These are phyloP conservation scores for Melanotaenia pygmaea DNA, from an alignment of 2,797 vertebrate species.

Conservation along the genomic window DNA sequence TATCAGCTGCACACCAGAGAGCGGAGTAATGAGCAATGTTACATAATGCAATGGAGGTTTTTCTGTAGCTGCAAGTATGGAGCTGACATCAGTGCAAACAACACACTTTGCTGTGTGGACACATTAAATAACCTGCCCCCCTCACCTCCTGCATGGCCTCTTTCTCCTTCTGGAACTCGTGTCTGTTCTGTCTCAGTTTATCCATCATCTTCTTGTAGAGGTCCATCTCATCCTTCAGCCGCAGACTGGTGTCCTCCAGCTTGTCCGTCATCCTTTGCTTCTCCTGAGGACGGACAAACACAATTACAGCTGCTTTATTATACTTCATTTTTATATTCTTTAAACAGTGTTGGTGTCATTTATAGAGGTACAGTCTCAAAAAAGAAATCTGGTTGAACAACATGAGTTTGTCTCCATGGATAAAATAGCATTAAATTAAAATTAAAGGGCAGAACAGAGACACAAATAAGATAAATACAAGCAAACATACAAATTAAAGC, in stretches of 20 bases:
- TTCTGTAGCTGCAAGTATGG: slow-evolving; percentile 26
- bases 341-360: background rate
- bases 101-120: slow-evolving; percentile 2
- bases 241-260: slow-evolving; percentile 93
- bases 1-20: slow-evolving; percentile 85
- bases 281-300: slow-evolving; percentile 80
- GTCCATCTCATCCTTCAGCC: slow-evolving; percentile 97
- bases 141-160: slow-evolving; percentile 94
- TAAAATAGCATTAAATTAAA: background rate
- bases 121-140: background rate
- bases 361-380: background rate
- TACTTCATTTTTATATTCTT: background rate
- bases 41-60: slow-evolving; percentile 25
- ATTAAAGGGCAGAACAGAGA: background rate
- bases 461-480: background rate
- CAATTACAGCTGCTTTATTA: background rate
- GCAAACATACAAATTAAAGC: background rate
- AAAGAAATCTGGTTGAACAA: slow-evolving; percentile 17
- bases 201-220: slow-evolving; percentile 98
- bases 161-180: slow-evolving; percentile 94
- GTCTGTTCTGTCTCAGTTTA: slow-evolving; percentile 92
- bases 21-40: slow-evolving; percentile 18
- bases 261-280: slow-evolving; percentile 95
- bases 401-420: background rate
- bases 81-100: slow-evolving; percentile 31